Base-by-base conservation (phyloP, 2,113 vertebrate species). In the Misgurnus anguillicaudatus region DNA sequence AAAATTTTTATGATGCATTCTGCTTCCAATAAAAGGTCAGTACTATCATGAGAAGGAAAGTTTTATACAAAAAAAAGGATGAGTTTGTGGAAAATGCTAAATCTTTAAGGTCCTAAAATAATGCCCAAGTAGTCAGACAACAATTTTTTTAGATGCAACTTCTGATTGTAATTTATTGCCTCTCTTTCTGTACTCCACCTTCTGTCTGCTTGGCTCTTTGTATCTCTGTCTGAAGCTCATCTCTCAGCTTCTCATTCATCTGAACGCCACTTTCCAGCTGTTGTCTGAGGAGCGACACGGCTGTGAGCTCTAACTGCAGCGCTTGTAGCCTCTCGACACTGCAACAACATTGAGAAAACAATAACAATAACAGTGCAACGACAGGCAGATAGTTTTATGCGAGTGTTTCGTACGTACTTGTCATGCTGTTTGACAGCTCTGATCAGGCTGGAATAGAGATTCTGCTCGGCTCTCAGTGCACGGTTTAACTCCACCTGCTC, bases 381-480 rank as follows among this genome's bases (percentile, higher is more conserved):
- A 16, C 13, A 13, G 11, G 14, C 48, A 51, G 48, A 51, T 14
- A 13, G 48, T 51, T 4, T 13, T 5, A 51, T 11, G 11, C 11
- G 0, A 13, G 47, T 51, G 47, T 51, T n/a, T 51, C 13, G 7
- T 42, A 74, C 89, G 82, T 83, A 99, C 97, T 95, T 95, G 85
- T 96, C 93, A 0, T 94, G 92, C 77, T 96, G 94, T 84, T 94
- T 95, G 55, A 98, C 93, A 9, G 95, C 93, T 65, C 94, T 91
- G 66, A 96, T 91, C 53, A 98, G 89, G 0, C 87, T 93, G 24
- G 93, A 90, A 86, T 96, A 98, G 70, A 96, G 92, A 89, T 94
- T 93, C 45, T 93, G 94, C 42, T 99, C 96, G 11, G 93, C 92
- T 89, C 91, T 94, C 71, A 98, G 88, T 14, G 93, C 93, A 82